Evolutionary conservation across 2,113 vertebrate species (phyloP), one percentile per base, ranked within the genome.

Genomic region (Brachirus orientalis): DNA sequence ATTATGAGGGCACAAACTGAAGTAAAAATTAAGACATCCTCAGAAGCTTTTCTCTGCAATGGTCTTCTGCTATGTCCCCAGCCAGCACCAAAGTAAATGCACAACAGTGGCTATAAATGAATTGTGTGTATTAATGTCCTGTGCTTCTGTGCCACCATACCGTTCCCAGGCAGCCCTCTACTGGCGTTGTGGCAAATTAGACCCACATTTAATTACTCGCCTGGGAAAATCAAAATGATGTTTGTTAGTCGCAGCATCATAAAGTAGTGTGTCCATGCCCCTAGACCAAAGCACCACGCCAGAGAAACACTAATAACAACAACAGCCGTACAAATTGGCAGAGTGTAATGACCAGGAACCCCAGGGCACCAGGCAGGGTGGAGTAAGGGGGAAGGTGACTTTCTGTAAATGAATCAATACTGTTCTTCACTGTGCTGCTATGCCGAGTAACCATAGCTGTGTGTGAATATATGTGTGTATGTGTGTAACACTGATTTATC

Each of bases 131-230:
- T 74, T 69, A 68, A 81, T 63, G 56, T 79, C 41, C 44, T 57
- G 63, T 69, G 64, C 69, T 57, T 73, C 74, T 62, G 62, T 65
- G 63, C 72, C 68, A 62, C 69, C 18, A 11, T 50, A 76, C 72
- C 78, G 57, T 85, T 88, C 72, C 55, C 52, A 65, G 69, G 71
- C 69, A 77, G 58, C 69, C 68, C 72, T 91, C 82, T 64, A 50
- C 73, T 48, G 20, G 77, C 85, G 56, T 43, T 0, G 88, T 94
- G 92, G 92, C 67, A 78, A 90, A 94, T 94, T 92, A 93, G 83
- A 74, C 83, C 85, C 67, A 53, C 90, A 86, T 81, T 91, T 95
- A 94, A 94, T 95, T 94, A 89, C 81, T 79, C 63, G 69, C 75
- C 84, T 84, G 87, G 85, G 94, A 93, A 90, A 92, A 93, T 93